Evolutionary conservation across 2,797 vertebrate genomes (phyloP), one percentile per base, ranked within the genome.

Genomic region (Phalloptychus januarius): DNA sequence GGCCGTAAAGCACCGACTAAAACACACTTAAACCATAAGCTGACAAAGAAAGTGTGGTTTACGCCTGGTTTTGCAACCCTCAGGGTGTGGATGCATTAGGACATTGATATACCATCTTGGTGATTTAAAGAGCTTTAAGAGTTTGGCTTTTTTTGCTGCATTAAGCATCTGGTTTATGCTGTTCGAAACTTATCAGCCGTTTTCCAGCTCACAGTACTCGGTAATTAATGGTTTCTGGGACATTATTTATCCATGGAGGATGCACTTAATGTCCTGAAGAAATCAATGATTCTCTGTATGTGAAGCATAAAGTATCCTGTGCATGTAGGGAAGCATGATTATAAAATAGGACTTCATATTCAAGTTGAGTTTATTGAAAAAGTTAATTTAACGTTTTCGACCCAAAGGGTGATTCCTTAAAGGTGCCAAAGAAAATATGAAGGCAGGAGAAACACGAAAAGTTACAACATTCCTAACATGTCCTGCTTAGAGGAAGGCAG

Each of bases 1-100:
- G 48, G 85, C 85, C 80, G 89, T 91, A 91, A 90, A 93, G 82
- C 80, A 82, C 45, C 73, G 71, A 85, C 85, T 92, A 92, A 89
- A 93, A 90, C 89, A 89, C 85, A 88, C 81, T 92, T 86, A 87
- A 87, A 84, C 54, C 45, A 20, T 11, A 20, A 88, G 81, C 74
- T 54, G 83, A 90, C 85, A 78, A 84, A 76, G 83, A 78, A 82
- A 91, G 87, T 86, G 85, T 91, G 89, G 88, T 92, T 89, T 84
- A 86, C 52, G 79, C 54, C 31, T 50, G 7, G 58, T 80, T 83
- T 83, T 84, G 76, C 75, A 79, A 80, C 83, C 87, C 72, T 65
- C n/a, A 2, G 86, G 86, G 83, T 16, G 78, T 71, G 56, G 85
- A 77, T 45, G 63, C 84, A 86, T 91, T 90, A 86, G 79, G 80